These are phyloP conservation scores for Natrix natrix DNA, from an alignment of 2,797 vertebrate genomes.

Conservation along the genomic window DNA sequence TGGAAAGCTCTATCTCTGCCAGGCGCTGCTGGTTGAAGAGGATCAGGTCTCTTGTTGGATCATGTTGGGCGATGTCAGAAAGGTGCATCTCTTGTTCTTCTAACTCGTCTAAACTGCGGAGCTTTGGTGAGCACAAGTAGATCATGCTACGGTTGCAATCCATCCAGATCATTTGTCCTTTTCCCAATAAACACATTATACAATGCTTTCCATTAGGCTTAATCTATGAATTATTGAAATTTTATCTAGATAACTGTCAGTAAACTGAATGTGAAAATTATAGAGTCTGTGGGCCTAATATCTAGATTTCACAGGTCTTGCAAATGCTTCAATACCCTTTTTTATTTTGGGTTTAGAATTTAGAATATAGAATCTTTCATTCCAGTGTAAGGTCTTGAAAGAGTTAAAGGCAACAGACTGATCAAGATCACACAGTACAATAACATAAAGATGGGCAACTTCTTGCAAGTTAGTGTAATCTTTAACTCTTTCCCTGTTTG, in stretches of 20 bases:
- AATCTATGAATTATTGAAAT: neutral
- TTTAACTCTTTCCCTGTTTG: neutral
- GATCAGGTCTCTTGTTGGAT: constrained; percentile 75
- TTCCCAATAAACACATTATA: neutral
- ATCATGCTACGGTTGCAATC: constrained; percentile 69
- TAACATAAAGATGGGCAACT: neutral
- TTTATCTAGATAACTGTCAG: neutral
- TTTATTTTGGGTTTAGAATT: neutral
- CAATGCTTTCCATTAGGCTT: neutral
- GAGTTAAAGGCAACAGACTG: neutral
- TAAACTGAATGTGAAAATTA: neutral
- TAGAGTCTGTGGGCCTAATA: neutral
- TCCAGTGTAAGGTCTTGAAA: neutral
- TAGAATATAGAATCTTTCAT: neutral
- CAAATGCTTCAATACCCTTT: neutral
- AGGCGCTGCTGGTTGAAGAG: constrained; percentile 79
- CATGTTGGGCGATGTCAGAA: constrained; percentile 73
- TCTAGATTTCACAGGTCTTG: neutral
- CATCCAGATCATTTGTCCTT: constrained; percentile 82
- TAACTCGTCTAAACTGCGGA: constrained; percentile 75
- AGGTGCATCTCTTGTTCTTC: constrained; percentile 74
- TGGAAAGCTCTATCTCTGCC: constrained; percentile 78
- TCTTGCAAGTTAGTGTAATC: neutral
- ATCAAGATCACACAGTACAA: neutral
- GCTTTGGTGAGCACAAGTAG: constrained; percentile 76